Conservation (phyloP, 1,140 invertebrate genomes). For the Drosophila pseudoananassae region DNA sequence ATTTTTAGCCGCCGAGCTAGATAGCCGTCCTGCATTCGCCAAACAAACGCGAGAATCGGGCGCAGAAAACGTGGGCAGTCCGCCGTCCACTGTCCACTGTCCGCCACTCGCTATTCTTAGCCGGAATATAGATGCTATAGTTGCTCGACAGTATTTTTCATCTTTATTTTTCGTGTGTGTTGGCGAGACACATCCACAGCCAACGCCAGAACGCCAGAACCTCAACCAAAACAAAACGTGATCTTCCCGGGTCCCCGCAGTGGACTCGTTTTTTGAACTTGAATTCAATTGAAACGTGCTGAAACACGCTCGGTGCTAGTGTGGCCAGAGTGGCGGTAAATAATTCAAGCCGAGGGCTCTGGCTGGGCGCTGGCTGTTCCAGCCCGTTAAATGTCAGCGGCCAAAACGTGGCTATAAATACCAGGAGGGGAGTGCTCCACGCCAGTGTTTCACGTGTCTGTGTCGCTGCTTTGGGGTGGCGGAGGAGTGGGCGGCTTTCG, state of each 20-base stretch:
- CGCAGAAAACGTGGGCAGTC: conserved; percentile 69
- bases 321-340: conserved; percentile 25
- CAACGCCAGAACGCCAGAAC: conserved; percentile 23
- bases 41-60: conserved; percentile 60
- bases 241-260: conserved; percentile 15
- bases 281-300: conserved; percentile 59
- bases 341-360: conserved; percentile 20
- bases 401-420: conserved; percentile 74
- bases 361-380: conserved; percentile 40
- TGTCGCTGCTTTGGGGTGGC: conserved; percentile 8
- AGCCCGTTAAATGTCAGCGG: conserved; percentile 69
- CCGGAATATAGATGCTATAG: conserved; percentile 24
- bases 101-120: conserved; percentile 38
- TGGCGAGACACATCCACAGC: conserved; percentile 48
- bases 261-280: conserved; percentile 62
- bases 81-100: conserved; percentile 26
- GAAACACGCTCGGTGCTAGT: conserved; percentile 18
- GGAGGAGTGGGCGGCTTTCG: conserved; percentile 25
- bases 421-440: conserved; percentile 10
- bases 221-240: conserved; percentile 26
- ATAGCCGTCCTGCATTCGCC: conserved; percentile 48
- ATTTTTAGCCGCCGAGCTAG: conserved; percentile 68
- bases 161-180: conserved; percentile 69
- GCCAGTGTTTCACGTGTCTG: conserved; percentile 34
- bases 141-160: conserved; percentile 34